phyloP scores from a whole-genome alignment of 2,888 invertebrate genomes.

The Frankliniella intonsa region DNA sequence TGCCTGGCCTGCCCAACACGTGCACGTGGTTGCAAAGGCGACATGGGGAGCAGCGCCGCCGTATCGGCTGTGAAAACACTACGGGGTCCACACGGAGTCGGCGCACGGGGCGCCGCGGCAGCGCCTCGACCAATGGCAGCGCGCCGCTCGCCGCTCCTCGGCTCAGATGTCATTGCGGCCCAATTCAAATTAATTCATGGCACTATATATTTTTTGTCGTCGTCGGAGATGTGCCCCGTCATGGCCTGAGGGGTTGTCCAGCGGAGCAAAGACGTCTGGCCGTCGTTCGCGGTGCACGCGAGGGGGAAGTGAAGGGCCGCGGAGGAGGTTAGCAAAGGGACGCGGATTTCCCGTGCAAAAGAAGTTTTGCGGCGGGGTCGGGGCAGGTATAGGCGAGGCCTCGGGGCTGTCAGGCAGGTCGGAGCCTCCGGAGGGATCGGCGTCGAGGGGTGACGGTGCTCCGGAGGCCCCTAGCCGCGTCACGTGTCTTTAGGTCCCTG shows the following conservation, averaged over 20 bases:
- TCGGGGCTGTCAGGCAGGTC: background rate
- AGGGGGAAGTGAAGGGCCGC: background rate
- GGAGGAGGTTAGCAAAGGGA: background rate
- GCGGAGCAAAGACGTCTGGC: background rate
- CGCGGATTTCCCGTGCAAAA: background rate
- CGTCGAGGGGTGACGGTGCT: too few relatives aligned
- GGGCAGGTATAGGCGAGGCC: background rate
- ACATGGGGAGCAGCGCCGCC: background rate
- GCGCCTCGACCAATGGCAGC: background rate
- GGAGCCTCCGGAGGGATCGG: background rate
- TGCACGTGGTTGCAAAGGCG: background rate
- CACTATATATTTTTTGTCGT: background rate
- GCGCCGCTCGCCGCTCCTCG: background rate
- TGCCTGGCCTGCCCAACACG: background rate
- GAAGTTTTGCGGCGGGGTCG: too few relatives aligned
- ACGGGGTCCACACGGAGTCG: slow-evolving; percentile 2
- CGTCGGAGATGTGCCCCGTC: background rate
- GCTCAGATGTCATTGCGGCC: slow-evolving; percentile 3
- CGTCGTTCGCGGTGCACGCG: background rate
- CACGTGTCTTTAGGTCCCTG: background rate
- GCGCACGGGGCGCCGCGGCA: background rate
- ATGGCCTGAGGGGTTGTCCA: background rate
- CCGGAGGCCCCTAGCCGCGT: background rate
- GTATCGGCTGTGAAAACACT: slow-evolving; percentile 6
- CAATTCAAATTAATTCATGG: slow-evolving; percentile 1